Percentiles rank a stretch among this genome's conserved stretches.
Evolutionary conservation across 92 coral and sea anemone genomes (phyloP).

Genomic region (Siderastrea radians): DNA sequence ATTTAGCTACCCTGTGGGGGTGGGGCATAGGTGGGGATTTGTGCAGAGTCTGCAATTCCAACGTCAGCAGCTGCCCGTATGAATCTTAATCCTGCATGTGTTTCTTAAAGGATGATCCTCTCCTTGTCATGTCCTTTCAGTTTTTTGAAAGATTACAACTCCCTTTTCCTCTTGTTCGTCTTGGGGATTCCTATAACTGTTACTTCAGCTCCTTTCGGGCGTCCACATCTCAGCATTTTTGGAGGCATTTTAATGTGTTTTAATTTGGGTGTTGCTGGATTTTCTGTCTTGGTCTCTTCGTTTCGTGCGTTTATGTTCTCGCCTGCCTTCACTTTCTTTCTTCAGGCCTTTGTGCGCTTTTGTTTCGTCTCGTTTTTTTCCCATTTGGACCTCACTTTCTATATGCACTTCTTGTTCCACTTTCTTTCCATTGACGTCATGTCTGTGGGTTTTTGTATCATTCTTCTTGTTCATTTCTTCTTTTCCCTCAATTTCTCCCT

Average conservation of each 20-base stretch:
- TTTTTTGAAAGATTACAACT: constrained; percentile 50
- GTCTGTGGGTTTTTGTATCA: constrained; percentile 8
- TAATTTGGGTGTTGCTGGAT: constrained; percentile 25
- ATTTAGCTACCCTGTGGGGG: no score
- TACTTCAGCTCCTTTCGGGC: constrained; percentile 70
- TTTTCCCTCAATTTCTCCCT: not conserved
- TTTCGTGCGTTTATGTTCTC: constrained; percentile 9
- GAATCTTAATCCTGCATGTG: no score
- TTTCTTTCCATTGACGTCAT: not conserved
- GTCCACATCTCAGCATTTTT: constrained; percentile 57
- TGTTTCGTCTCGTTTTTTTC: not conserved
- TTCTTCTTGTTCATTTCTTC: constrained; percentile 1
- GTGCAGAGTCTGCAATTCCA: no score
- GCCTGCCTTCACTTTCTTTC: constrained; percentile 20
- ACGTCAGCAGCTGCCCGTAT: no score
- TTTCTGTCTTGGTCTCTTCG: constrained; percentile 7
- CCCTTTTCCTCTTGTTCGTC: constrained; percentile 47
- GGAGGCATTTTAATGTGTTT: constrained; percentile 58
- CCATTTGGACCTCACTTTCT: not conserved
- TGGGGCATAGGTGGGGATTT: no score
- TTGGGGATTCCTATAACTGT: constrained; percentile 64
- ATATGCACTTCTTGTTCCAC: not conserved
- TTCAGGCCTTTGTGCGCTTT: not conserved
- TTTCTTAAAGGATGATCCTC: constrained; percentile 21
- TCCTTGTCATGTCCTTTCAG: constrained; percentile 60